phyloP scores from a whole-genome alignment of 2,113 vertebrate genomes.

The Rhegmatorhina hoffmannsi region DNA sequence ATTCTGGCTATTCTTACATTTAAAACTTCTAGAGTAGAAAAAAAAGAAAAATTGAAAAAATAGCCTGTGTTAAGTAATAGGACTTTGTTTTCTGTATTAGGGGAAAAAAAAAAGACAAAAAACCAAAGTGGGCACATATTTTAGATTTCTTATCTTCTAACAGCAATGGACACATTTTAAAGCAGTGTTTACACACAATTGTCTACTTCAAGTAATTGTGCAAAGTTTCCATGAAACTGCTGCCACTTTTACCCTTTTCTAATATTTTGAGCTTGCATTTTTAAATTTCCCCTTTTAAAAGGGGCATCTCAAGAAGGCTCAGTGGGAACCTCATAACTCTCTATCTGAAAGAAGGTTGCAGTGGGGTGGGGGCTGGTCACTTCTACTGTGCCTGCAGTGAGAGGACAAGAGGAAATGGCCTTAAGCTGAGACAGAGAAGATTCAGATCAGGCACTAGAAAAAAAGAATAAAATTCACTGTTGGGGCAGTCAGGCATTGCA shows the following conservation, averaged over 20 bases:
- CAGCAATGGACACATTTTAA: background rate
- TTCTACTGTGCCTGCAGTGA: background rate
- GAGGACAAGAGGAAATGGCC: background rate
- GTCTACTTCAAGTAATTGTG: background rate
- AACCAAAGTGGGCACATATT: fast-evolving
- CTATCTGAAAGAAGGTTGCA: background rate
- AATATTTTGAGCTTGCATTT: background rate
- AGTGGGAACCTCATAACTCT: background rate
- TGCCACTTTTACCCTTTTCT: background rate
- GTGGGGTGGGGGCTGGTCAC: fast-evolving
- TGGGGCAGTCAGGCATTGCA: background rate
- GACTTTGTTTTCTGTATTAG: background rate
- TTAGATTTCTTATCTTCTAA: background rate
- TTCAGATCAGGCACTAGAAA: background rate
- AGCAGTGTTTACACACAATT: background rate
- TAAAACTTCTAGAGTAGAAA: background rate
- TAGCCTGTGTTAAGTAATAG: background rate
- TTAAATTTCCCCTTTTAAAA: background rate
- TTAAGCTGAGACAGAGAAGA: background rate
- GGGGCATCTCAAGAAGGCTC: background rate
- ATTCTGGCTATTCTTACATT: background rate
- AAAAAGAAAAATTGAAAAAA: background rate
- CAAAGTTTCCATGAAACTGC: background rate
- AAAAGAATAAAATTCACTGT: background rate
- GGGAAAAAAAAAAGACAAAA: background rate